Evolutionary conservation across 2,888 invertebrate species (phyloP).

Genomic region (Peribatodes rhomboidaria): DNA sequence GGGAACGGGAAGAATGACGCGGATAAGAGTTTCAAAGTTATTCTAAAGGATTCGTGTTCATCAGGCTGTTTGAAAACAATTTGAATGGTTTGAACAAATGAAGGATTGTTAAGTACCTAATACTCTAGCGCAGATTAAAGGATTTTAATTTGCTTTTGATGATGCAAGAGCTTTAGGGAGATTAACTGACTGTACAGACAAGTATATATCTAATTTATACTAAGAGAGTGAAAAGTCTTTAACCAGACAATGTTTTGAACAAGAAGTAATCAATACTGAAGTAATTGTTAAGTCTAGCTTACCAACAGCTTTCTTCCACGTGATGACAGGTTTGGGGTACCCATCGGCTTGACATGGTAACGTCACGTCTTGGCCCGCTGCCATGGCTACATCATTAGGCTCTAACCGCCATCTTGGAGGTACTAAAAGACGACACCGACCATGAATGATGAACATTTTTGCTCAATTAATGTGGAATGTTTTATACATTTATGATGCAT

Average conservation of each 20-base stretch:
- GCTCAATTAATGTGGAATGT: too few species aligned
- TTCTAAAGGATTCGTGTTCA: slow-evolving; percentile 36
- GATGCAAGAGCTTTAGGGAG: slow-evolving; percentile 4
- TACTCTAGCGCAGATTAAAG: slow-evolving; percentile 8
- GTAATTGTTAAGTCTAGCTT: slow-evolving; percentile 57
- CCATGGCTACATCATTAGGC: slow-evolving; percentile 93
- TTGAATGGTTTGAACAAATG: slow-evolving; percentile 35
- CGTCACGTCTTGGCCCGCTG: slow-evolving; percentile 93
- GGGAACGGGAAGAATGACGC: slow-evolving; percentile 27
- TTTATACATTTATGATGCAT: too few species aligned
- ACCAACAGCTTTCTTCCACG: slow-evolving; percentile 96
- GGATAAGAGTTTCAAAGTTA: slow-evolving; percentile 35
- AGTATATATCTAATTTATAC: not conserved
- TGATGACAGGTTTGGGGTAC: slow-evolving; percentile 94
- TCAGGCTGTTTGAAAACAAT: slow-evolving; percentile 34
- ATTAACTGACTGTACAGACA: not conserved
- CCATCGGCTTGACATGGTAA: slow-evolving; percentile 97
- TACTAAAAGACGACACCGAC: slow-evolving; percentile 79
- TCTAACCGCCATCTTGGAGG: slow-evolving; percentile 96
- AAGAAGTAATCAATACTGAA: not conserved
- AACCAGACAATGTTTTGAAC: not conserved
- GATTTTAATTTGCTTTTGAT: slow-evolving; percentile 17
- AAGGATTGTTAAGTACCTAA: slow-evolving; percentile 26
- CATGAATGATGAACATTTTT: slow-evolving; percentile 3
- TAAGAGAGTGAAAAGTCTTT: not conserved